Base-by-base conservation (phyloP, 2,113 vertebrate species). In the Hyla sarda region DNA sequence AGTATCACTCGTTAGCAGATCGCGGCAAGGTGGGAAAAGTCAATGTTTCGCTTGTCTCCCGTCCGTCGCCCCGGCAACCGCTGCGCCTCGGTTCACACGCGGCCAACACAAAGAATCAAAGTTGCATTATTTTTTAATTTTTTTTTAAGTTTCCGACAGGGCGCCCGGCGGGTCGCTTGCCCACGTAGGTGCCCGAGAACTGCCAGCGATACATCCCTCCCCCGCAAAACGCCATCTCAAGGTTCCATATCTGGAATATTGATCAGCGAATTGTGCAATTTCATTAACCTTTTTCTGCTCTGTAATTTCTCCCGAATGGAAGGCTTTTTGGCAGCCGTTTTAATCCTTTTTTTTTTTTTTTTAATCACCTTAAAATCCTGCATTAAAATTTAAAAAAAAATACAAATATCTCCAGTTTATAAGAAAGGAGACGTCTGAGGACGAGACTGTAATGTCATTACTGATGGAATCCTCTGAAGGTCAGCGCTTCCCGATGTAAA, bases 161-260 rank as follows among this genome's bases (percentile, higher is more conserved):
- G 62, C 2, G 25, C 37, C 50, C 25, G 3, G 72, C 41, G 54
- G 83, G 83, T 76, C 72, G 65, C 56, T n/a, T 48, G 75, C 41
- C 83, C 60, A 45, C 56, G 45, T 34, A 76, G 34, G 71, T 65
- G 83, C 52, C 21, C 11, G 16, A 41, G 17, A 73, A 56, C 67
- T 56, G 82, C 30, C 47, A 82, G 65, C 30, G 16, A 19, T 5
- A 14, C 62, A 47, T 13, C 19, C 69, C 47, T 48, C 48, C 48
- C n/a, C 47, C 45, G 28, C 25, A 2, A 25, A 52, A 10, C 13
- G n/a, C 45, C 8, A 32, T 13, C 34, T 14, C 47, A 65, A 85
- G 30, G 83, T 78, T 84, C n/a, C 73, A 78, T 52, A 67, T 78
- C 83, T 77, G 23, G 21, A 78, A 78, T 85, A 85, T 78, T 37